Evolutionary conservation across 2,797 vertebrate species (phyloP).

Genomic region (Anguilla anguilla): DNA sequence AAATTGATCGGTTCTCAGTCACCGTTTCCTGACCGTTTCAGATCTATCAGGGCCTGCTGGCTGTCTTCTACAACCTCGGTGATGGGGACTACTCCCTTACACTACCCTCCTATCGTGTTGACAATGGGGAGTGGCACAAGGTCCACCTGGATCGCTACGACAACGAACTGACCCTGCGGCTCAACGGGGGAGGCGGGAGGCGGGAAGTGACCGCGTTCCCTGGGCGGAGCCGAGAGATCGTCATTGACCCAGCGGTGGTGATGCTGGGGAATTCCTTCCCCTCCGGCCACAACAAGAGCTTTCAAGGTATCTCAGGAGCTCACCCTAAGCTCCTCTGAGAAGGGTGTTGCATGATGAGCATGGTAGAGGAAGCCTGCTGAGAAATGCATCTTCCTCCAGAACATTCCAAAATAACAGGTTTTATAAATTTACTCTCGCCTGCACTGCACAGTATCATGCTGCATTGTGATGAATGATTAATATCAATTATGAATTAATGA

Average conservation of each 20-base stretch:
- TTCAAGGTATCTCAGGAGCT: slow-evolving; percentile 73
- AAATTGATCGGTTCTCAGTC: background rate
- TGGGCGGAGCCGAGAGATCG: slow-evolving; percentile 80
- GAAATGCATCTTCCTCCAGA: slow-evolving; percentile 17
- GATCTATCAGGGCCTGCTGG: slow-evolving; percentile 80
- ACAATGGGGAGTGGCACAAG: slow-evolving; percentile 87
- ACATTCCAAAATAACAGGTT: background rate
- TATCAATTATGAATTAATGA: slow-evolving; percentile 56
- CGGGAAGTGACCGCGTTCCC: slow-evolving; percentile 74
- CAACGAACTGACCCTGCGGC: slow-evolving; percentile 81
- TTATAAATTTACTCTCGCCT: slow-evolving; percentile 47
- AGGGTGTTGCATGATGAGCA: background rate
- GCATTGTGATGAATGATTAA: slow-evolving; percentile 63
- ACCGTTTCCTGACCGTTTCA: slow-evolving; percentile 39
- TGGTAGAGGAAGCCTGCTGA: background rate
- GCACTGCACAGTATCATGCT: slow-evolving; percentile 46
- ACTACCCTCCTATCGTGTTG: slow-evolving; percentile 78
- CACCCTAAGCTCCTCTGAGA: background rate
- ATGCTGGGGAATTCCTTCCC: slow-evolving; percentile 81
- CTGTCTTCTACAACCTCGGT: slow-evolving; percentile 83
- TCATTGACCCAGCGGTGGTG: slow-evolving; percentile 77
- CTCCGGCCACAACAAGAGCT: slow-evolving; percentile 77
- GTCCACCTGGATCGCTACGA: slow-evolving; percentile 81
- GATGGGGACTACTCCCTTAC: slow-evolving; percentile 81
- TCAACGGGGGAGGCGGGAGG: slow-evolving; percentile 81